These are phyloP conservation scores for Asarcornis scutulata DNA, from an alignment of 2,113 vertebrate species.

Conservation along the genomic window DNA sequence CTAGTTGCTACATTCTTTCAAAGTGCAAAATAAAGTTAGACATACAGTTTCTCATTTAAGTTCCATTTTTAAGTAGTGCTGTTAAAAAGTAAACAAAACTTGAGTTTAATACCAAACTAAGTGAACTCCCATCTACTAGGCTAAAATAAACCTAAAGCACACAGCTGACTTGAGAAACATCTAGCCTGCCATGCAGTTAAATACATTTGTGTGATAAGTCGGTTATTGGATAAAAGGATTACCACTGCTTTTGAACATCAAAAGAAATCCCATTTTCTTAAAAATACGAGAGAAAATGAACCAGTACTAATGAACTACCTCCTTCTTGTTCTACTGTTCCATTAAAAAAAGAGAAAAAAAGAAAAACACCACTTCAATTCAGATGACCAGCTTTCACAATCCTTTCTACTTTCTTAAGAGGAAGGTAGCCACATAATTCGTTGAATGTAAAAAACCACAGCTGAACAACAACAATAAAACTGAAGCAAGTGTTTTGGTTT, in stretches of 20 bases:
- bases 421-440: not conserved
- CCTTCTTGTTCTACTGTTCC: not conserved
- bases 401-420: not conserved
- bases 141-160: not conserved
- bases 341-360: not conserved
- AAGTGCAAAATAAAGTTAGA: not conserved
- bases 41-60: not conserved
- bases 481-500: not conserved
- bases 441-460: fast-evolving
- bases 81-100: not conserved
- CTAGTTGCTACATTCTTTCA: not conserved
- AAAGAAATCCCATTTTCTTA: not conserved
- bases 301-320: not conserved
- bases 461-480: not conserved
- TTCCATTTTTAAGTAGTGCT: not conserved
- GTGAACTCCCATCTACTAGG: not conserved
- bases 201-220: not conserved
- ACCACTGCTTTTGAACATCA: not conserved
- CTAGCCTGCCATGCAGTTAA: not conserved
- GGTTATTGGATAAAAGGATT: not conserved
- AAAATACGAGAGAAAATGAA: not conserved
- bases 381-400: not conserved
- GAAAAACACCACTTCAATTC: not conserved
- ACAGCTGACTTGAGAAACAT: not conserved
- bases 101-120: not conserved